Evolutionary conservation across 2,888 invertebrate species (phyloP), one percentile per base, ranked within the genome.

Genomic region (Steinernema hermaphroditum): DNA sequence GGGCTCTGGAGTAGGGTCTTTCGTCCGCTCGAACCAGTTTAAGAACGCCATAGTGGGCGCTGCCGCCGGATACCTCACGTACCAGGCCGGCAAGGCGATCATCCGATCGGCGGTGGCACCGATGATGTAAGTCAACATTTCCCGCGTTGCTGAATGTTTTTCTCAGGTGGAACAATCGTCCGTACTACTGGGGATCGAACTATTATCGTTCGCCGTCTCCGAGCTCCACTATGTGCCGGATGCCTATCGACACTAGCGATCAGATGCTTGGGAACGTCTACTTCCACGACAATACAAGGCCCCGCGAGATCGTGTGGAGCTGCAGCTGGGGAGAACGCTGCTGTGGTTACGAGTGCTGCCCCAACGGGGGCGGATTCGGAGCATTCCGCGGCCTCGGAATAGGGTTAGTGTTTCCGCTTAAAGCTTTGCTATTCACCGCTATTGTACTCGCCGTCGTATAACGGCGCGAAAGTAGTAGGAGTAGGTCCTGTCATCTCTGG

Each of bases 1-100:
- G 24, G 78, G 79, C 2, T 74, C 69, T 22, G 85, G 85, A 27
- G 54, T 83, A 19, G 85, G 85, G 14, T 84, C 84, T 0, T 74
- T 77, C 29, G 72, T 79, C 19, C 80, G 85, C 2, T 83, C 83
- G 2, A 82, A 78, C 71, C 77, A 77, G 22, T 85, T 85, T 80
- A 85, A 86, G 74, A 86, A 85, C 69, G 81, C 80, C 72, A 79
- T 85, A 19, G 84, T 86, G n/a, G 85, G 85, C 29, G 85, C 85
- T 0, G 85, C 85, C 0, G 85, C 84, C 37, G 85, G 85, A 0
- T 83, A 85, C 70, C 62, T 85, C 27, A 83, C 85, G 22, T 85
- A 85, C 72, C 82, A 84, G 54, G 85, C 84, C 14, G 85, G 85
- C 54, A 85, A 84, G 71, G 78, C 77, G 1, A 78, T 85, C 54